These are phyloP conservation scores for Alligator mississippiensis DNA, from an alignment of 2,113 vertebrate species.

Conservation along the genomic window DNA sequence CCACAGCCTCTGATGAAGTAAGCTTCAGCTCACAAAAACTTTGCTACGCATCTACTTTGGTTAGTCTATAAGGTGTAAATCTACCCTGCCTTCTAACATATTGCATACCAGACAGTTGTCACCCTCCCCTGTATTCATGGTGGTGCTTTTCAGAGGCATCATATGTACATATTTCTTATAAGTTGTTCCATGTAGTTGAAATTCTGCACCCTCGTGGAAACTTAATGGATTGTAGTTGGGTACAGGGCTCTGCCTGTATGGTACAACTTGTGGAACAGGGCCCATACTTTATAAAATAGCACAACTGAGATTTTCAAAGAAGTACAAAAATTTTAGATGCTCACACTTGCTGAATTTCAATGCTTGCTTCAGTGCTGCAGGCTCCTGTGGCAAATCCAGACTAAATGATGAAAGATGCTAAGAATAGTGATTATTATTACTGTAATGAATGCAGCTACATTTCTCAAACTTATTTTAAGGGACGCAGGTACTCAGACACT, in stretches of 20 bases:
- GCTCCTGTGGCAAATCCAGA: background rate
- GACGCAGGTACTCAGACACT: background rate
- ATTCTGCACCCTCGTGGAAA: background rate
- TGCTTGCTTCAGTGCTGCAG: background rate
- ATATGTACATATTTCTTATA: background rate
- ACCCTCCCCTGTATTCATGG: background rate
- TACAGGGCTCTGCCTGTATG: background rate
- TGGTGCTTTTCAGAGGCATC: background rate
- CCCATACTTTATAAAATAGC: background rate
- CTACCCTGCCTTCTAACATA: too few species aligned
- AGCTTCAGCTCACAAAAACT: too few species aligned
- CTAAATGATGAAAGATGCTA: background rate
- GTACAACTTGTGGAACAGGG: background rate
- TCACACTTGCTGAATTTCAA: background rate
- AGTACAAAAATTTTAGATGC: background rate
- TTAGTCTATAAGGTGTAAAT: too few species aligned
- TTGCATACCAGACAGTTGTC: too few species aligned
- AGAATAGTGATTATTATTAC: background rate
- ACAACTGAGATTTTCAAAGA: background rate
- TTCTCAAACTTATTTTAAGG: background rate
- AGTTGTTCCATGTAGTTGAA: background rate
- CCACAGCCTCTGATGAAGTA: too few species aligned
- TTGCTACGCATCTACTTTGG: too few species aligned
- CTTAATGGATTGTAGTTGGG: background rate
- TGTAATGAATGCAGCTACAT: background rate